Conservation (phyloP, 2,888 invertebrate species). For the Thecocarcelia acutangulata region DNA sequence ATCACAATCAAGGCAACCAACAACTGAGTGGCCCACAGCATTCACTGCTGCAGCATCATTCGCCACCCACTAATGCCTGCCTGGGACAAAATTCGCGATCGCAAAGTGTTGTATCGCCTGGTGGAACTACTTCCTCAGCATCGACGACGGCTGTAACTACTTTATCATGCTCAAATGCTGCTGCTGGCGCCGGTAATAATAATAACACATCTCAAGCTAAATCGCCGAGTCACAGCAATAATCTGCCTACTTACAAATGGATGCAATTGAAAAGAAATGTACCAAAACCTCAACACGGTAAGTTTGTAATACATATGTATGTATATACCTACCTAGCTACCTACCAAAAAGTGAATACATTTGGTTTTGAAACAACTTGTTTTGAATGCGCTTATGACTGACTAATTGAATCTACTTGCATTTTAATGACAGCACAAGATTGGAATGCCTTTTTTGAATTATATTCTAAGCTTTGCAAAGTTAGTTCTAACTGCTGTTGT, state of each 20-base stretch:
- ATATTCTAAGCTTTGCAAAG: no score
- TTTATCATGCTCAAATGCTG: constrained; percentile 70
- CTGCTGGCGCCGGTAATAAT: constrained; percentile 65
- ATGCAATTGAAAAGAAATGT: constrained; percentile 99
- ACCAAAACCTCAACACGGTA: constrained; percentile 95
- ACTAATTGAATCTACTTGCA: no score
- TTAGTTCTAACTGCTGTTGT: no score
- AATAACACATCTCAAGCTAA: constrained; percentile 75
- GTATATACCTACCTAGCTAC: no score
- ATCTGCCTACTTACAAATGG: constrained; percentile 96
- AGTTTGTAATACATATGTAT: constrained; percentile 77
- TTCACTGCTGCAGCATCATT: constrained; percentile 72
- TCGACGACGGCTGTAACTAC: constrained; percentile 75
- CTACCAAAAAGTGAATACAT: no score
- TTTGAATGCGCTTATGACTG: no score
- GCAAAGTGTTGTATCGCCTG: constrained; percentile 79
- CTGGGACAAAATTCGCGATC: constrained; percentile 72
- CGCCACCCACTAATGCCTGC: constrained; percentile 70
- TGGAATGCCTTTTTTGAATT: no score
- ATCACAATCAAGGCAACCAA: constrained; percentile 71
- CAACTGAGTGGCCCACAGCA: constrained; percentile 66
- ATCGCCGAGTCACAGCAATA: constrained; percentile 78
- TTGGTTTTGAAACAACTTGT: no score
- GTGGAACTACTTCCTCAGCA: constrained; percentile 73
- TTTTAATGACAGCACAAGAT: no score